Conservation (phyloP, 2,888 invertebrate genomes). For the Pyrochroa serraticornis region DNA sequence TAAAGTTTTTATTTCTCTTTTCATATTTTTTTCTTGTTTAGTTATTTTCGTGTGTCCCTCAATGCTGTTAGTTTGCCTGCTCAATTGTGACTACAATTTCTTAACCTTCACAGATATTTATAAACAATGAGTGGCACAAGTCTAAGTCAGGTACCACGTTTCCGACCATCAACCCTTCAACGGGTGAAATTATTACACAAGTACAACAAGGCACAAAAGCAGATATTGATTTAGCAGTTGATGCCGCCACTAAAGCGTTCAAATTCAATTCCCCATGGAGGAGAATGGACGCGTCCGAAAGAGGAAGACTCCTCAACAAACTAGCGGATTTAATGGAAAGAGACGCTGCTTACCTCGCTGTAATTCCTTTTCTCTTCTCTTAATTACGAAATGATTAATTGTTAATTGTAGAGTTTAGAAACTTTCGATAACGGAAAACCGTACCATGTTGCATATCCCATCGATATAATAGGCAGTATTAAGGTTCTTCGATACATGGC, state of each 20-base stretch:
- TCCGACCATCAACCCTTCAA: conserved; percentile 82
- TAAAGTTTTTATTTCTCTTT: too few relatives aligned
- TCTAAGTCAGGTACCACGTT: conserved; percentile 88
- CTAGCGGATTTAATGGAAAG: conserved; percentile 85
- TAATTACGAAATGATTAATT: neutral
- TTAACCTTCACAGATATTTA: conserved; percentile 73
- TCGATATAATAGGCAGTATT: conserved; percentile 67
- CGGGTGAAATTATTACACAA: conserved; percentile 77
- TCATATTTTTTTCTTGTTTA: too few relatives aligned
- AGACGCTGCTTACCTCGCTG: conserved; percentile 80
- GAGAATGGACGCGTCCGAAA: conserved; percentile 83
- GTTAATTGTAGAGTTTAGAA: conserved; percentile 75
- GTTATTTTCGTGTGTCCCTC: too few relatives aligned
- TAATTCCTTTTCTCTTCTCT: conserved; percentile 56
- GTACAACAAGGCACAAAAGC: conserved; percentile 76
- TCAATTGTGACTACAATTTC: too few relatives aligned
- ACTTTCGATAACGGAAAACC: conserved; percentile 96
- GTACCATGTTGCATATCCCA: conserved; percentile 71
- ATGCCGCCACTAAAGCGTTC: conserved; percentile 80
- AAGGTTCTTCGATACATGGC: conserved; percentile 82
- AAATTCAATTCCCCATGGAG: conserved; percentile 79
- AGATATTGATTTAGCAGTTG: conserved; percentile 80
- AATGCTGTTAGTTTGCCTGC: too few relatives aligned
- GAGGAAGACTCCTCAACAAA: conserved; percentile 76
- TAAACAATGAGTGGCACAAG: conserved; percentile 96